phyloP scores from a whole-genome alignment of 1,140 invertebrate species.

The Mylabris phalerata region DNA sequence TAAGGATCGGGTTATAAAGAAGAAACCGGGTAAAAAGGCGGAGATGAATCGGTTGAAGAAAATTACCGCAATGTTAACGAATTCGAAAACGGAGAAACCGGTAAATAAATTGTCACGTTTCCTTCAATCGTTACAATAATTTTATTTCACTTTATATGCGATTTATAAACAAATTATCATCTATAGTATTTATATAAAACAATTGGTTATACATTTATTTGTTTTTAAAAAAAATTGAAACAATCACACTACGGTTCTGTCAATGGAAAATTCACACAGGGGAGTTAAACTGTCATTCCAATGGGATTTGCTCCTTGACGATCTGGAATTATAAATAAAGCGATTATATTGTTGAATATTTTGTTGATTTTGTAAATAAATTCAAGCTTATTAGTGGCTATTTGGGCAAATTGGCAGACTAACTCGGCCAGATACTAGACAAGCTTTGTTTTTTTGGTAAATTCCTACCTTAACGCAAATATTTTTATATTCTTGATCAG shows the following conservation, averaged over 20 bases:
- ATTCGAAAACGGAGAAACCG: neutral
- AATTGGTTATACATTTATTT: constrained; percentile 10
- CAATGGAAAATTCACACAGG: too few relatives aligned
- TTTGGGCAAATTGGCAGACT: constrained; percentile 30
- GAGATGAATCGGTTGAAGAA: constrained; percentile 9
- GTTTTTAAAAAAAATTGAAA: constrained; percentile 13
- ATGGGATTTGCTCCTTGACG: constrained; percentile 53
- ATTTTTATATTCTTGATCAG: constrained; percentile 61
- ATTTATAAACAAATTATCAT: neutral
- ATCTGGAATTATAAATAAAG: constrained; percentile 43
- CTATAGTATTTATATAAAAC: constrained; percentile 6
- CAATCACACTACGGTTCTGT: constrained; percentile 12
- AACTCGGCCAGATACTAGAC: constrained; percentile 5
- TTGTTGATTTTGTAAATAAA: neutral
- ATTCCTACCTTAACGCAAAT: constrained; percentile 60
- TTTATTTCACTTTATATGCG: neutral
- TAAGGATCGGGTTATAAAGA: neutral
- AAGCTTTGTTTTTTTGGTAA: neutral
- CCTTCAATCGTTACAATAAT: constrained; percentile 5
- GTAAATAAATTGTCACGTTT: constrained; percentile 7
- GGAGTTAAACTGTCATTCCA: constrained; percentile 42
- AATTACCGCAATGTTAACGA: constrained; percentile 7
- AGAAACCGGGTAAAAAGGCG: neutral
- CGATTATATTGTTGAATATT: neutral
- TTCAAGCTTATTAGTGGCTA: neutral